Conservation (phyloP, 2,113 vertebrate genomes). For the Chauna torquata region DNA sequence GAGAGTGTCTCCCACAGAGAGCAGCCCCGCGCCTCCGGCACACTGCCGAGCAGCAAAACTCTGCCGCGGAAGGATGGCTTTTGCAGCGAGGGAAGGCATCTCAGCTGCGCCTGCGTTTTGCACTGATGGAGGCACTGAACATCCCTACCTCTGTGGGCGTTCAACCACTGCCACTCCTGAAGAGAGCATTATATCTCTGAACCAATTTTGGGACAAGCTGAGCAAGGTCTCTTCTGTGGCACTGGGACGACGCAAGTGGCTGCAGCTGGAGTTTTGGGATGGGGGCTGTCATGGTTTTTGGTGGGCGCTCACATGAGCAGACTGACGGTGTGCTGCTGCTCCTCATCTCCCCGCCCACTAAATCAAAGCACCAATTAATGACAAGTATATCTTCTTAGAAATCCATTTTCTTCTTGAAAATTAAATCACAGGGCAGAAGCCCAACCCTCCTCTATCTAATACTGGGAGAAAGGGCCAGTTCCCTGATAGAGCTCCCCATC, state of each 20-base stretch:
- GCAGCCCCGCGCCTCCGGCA: accelerated
- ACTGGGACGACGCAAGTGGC: accelerated
- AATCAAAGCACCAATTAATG: neutral
- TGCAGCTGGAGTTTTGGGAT: neutral
- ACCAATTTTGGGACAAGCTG: neutral
- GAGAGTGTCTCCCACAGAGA: accelerated
- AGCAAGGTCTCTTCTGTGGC: no score
- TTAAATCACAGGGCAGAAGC: neutral
- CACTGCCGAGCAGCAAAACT: no score
- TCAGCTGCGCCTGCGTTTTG: neutral
- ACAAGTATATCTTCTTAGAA: neutral
- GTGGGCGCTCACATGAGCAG: accelerated
- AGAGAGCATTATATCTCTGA: neutral
- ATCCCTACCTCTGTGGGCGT: accelerated
- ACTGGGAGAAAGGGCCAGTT: neutral
- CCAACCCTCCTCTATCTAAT: neutral
- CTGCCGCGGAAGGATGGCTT: neutral
- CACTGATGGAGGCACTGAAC: accelerated
- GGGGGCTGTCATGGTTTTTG: neutral
- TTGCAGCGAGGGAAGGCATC: accelerated
- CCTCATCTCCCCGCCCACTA: neutral
- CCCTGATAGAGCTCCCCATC: neutral
- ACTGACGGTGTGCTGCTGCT: accelerated
- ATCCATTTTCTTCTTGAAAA: neutral
- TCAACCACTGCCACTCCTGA: accelerated